Conservation (phyloP, 1,140 invertebrate genomes). For the Limonius californicus region DNA sequence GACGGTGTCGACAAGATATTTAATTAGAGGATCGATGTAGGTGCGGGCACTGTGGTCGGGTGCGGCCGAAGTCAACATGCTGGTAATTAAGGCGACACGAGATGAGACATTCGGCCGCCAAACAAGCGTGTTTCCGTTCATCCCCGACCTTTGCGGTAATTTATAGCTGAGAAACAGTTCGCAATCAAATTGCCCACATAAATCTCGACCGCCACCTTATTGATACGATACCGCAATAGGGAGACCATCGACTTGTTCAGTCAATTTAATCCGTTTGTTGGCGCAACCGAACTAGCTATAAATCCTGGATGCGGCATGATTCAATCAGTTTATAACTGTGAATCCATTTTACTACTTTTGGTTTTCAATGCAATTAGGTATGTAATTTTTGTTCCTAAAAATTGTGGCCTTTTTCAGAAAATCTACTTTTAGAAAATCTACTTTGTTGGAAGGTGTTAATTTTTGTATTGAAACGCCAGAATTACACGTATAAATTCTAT, state of each 20-base stretch:
- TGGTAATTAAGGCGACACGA: constrained; percentile 37
- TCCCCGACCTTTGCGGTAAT: constrained; percentile 22
- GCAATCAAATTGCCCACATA: constrained; percentile 38
- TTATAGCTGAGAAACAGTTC: constrained; percentile 26
- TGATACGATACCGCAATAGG: constrained; percentile 33
- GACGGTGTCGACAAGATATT: constrained; percentile 40
- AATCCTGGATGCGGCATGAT: not conserved
- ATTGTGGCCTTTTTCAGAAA: too few species aligned
- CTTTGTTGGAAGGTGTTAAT: too few species aligned
- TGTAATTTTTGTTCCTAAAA: not conserved
- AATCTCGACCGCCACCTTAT: constrained; percentile 37
- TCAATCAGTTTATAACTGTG: not conserved
- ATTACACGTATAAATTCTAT: too few species aligned
- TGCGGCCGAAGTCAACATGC: constrained; percentile 30
- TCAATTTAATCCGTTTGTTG: constrained; percentile 10
- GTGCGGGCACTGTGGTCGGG: constrained; percentile 36
- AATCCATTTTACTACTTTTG: not conserved
- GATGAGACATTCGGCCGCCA: constrained; percentile 31
- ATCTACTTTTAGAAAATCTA: too few species aligned
- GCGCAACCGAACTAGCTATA: constrained; percentile 1
- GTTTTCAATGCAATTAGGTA: constrained; percentile 16
- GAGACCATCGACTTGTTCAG: constrained; percentile 15
- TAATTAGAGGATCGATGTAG: constrained; percentile 41
- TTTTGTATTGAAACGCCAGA: too few species aligned
- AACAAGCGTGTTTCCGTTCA: constrained; percentile 25